Evolutionary conservation across 2,113 vertebrate genomes (phyloP).

Genomic region (Sigmodon hispidus): DNA sequence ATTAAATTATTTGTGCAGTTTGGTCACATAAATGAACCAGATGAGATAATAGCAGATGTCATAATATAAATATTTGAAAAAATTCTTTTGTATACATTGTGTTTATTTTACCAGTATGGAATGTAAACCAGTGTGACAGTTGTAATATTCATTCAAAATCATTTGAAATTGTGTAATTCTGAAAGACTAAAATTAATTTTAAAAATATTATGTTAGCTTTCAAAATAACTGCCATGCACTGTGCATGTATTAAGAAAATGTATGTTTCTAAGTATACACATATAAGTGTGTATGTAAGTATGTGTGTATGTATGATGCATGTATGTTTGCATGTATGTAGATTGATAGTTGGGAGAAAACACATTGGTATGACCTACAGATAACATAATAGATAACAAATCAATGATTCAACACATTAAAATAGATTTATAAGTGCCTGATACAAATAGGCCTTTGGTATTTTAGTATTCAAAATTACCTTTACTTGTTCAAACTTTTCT

Average conservation of each 20-base stretch:
- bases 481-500: slow-evolving; percentile 91
- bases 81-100: neutral
- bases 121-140: neutral
- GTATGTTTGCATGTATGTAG: neutral
- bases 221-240: neutral
- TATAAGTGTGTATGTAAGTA: neutral
- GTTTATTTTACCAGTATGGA: neutral
- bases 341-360: neutral
- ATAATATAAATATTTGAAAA: neutral
- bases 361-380: slow-evolving; percentile 7
- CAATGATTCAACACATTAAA: slow-evolving; percentile 54
- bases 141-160: neutral
- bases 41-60: neutral
- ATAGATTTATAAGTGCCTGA: slow-evolving; percentile 36
- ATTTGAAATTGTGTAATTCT: neutral
- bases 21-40: neutral
- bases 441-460: neutral
- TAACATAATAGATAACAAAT: slow-evolving; percentile 29
- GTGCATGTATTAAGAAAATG: neutral
- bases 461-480: slow-evolving; percentile 87
- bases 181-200: slow-evolving; percentile 42
- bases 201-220: neutral
- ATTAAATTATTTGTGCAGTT: neutral
- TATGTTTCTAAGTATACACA: neutral
- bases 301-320: neutral